phyloP scores from a whole-genome alignment of 2,888 invertebrate genomes.

The Oligia latruncula region DNA sequence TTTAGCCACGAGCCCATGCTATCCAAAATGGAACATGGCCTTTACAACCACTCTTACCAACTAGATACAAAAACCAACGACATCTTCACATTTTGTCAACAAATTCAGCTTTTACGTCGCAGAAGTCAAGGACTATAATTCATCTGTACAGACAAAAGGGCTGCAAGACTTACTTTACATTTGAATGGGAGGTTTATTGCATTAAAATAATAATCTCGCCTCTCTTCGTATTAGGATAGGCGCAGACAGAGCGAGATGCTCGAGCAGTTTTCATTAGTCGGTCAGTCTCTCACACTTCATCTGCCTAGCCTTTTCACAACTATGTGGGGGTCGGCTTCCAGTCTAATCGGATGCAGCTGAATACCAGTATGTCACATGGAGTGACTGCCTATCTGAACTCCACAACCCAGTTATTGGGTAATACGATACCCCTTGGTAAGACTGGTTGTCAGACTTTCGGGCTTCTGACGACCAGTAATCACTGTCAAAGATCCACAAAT shows the following conservation, averaged over 20 bases:
- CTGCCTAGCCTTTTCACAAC: neutral
- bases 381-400: neutral
- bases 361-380: neutral
- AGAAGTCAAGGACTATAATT: slow-evolving; percentile 69
- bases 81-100: slow-evolving; percentile 17
- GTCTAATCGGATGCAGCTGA: neutral
- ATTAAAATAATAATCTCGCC: slow-evolving; percentile 77
- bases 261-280: neutral
- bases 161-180: slow-evolving; percentile 74
- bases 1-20: neutral
- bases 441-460: no score
- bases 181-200: slow-evolving; percentile 76
- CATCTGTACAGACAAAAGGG: slow-evolving; percentile 71
- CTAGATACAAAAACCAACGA: neutral
- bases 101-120: slow-evolving; percentile 38
- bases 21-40: neutral
- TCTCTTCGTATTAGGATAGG: slow-evolving; percentile 46
- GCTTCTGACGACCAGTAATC: no score
- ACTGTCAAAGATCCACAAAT: neutral
- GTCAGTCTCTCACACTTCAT: neutral
- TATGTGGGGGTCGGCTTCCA: neutral
- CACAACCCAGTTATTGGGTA: neutral
- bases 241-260: neutral
- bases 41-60: neutral
- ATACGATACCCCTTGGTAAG: no score